These are phyloP conservation scores for Phenganax stokvisi DNA, from an alignment of 92 coral and sea anemone genomes.

Conservation along the genomic window DNA sequence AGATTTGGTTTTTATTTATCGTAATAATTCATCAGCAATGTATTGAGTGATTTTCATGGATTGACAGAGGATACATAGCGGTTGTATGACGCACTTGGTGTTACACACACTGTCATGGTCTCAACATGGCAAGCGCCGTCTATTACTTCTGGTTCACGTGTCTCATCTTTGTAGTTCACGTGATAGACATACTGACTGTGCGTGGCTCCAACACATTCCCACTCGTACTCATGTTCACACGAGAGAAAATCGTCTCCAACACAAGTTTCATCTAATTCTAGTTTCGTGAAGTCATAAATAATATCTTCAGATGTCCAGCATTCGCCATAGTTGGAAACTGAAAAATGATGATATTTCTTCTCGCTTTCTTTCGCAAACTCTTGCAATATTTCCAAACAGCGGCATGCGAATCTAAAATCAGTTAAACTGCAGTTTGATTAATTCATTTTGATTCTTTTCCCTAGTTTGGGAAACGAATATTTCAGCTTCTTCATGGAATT, in stretches of 20 bases:
- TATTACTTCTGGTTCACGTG: not conserved
- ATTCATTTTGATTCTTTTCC: not conserved
- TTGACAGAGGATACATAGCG: not conserved
- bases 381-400: slow-evolving; percentile 12
- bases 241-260: slow-evolving; percentile 17
- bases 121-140: slow-evolving; percentile 4
- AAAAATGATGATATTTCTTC: slow-evolving; percentile 21
- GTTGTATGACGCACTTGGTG: not conserved
- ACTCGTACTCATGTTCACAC: not conserved
- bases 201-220: slow-evolving; percentile 9
- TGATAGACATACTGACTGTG: slow-evolving; percentile 24
- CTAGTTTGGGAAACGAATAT: not conserved
- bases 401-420: slow-evolving; percentile 16
- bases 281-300: slow-evolving; percentile 2
- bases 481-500: not conserved
- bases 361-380: not conserved
- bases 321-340: slow-evolving; percentile 15
- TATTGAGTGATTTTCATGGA: not conserved
- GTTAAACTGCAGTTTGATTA: not conserved
- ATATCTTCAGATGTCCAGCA: slow-evolving; percentile 18
- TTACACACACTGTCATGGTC: slow-evolving; percentile 2
- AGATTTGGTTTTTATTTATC: not conserved
- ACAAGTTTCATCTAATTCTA: slow-evolving; percentile 4
- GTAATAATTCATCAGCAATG: not conserved
- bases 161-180: not conserved